Evolutionary conservation across 2,113 vertebrate genomes (phyloP).

Genomic region (Patagioenas fasciata): DNA sequence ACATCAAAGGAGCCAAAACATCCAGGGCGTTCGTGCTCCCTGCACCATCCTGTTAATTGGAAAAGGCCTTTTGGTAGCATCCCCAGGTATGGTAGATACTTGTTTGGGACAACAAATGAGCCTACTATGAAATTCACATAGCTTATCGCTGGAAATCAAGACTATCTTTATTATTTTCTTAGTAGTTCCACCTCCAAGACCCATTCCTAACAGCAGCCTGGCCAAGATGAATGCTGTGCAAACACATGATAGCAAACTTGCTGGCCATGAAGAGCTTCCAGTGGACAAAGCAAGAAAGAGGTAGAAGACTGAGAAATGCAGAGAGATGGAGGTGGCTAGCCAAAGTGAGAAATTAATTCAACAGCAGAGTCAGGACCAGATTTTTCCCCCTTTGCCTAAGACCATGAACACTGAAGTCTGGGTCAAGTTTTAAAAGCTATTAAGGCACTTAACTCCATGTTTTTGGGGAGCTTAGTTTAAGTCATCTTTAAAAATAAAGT

Average conservation of each 20-base stretch:
- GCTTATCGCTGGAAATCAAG: background rate
- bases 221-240: background rate
- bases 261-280: background rate
- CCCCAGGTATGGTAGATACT: background rate
- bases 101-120: background rate
- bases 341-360: background rate
- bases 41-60: background rate
- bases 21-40: background rate
- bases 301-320: background rate
- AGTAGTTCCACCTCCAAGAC: background rate
- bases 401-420: background rate
- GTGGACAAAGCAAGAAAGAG: background rate
- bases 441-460: background rate
- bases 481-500: background rate
- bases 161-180: background rate
- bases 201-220: background rate
- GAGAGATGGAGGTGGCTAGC: background rate
- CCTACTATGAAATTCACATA: background rate
- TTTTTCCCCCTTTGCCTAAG: background rate
- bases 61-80: background rate
- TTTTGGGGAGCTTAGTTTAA: background rate
- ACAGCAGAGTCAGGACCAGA: background rate
- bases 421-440: background rate
- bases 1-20: background rate
- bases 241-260: background rate